Base-by-base conservation (phyloP, 2,888 invertebrate species). In the Zonitis immaculata region DNA sequence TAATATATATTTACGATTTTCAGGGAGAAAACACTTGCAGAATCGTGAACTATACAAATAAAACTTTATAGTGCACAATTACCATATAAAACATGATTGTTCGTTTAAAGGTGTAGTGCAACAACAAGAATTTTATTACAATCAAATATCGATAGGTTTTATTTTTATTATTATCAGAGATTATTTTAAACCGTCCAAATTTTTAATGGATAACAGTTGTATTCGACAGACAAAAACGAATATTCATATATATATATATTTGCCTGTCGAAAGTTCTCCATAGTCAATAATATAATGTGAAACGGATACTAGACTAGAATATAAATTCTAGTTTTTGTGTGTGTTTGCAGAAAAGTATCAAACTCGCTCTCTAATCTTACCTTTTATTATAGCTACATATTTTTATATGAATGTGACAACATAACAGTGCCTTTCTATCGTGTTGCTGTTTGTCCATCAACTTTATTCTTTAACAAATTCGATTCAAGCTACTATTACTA, bases 171-270 rank as follows among this genome's bases (percentile, higher is more conserved):
- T 18, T 43, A 57, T 47, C 54, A 54, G 57, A 57, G 54, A 62
- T 63, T 65, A 66, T 63, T 63, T 66, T 59, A 61, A 44, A 32
- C 45, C 54, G n/a, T n/a, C n/a, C n/a, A n/a, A n/a, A n/a, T n/a
- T 52, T 49, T 58, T 66, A 66, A 65, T 66, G 65, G 64, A 63
- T 61, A 64, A 57, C 66, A 67, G 62, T 66, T 67, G 66, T 64
- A 66, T 66, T 65, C 63, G 65, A 66, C 66, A 61, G 56, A 46
- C 47, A 60, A 61, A 39, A 62, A 63, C 63, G 61, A 67, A 65
- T 65, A 66, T 64, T 61, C 51, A 59, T 57, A 54, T 54, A 45
- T 49, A 50, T 43, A 44, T 47, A 32, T 49, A 51, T 48, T 28
- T n/a, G n/a, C n/a, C 49, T 51, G 44, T 54, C 54, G 51, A 46